A percentile compares a stretch with the other conserved stretches of the same genome.
Evolutionary conservation across 1,140 invertebrate genomes (phyloP).

Genomic region (Macrostomum lignano): DNA sequence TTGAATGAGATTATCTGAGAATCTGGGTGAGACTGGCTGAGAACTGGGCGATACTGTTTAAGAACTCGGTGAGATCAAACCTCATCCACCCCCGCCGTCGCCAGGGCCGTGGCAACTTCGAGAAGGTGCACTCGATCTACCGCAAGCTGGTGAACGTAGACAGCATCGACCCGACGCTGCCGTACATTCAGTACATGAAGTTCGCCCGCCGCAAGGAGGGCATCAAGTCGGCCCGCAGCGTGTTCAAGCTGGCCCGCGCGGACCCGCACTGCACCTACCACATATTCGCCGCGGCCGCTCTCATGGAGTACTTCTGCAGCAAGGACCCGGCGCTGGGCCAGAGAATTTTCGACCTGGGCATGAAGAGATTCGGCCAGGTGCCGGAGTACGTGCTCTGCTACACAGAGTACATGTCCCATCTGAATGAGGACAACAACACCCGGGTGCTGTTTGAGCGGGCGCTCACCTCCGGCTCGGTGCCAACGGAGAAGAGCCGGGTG

Average conservation of each 20-base stretch:
- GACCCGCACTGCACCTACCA: slow-evolving; percentile 58
- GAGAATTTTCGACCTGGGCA: slow-evolving; percentile 79
- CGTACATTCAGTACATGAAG: slow-evolving; percentile 96
- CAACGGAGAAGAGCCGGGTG: slow-evolving; percentile 67
- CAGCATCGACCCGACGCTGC: slow-evolving; percentile 75
- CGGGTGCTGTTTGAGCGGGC: slow-evolving; percentile 83
- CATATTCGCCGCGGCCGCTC: slow-evolving; percentile 70
- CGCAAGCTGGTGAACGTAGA: slow-evolving; percentile 53
- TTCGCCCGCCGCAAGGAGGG: slow-evolving; percentile 82
- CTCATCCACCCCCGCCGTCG: too few species aligned
- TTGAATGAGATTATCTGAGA: too few species aligned
- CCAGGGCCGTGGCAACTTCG: slow-evolving; percentile 71
- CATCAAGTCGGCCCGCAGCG: slow-evolving; percentile 65
- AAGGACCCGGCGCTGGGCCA: slow-evolving; percentile 96
- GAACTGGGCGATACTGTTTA: too few species aligned
- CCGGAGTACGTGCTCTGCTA: slow-evolving; percentile 79
- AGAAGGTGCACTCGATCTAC: slow-evolving; percentile 88
- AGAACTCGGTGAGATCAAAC: too few species aligned
- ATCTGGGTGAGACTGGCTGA: too few species aligned
- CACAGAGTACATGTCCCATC: slow-evolving; percentile 80
- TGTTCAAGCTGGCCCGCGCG: slow-evolving; percentile 79
- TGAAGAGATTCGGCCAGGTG: slow-evolving; percentile 77
- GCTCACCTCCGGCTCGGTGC: slow-evolving; percentile 61
- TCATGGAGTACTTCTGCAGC: slow-evolving; percentile 97
- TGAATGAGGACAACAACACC: slow-evolving; percentile 98